phyloP scores from a whole-genome alignment of 2,888 invertebrate species.

The Apantesis nais region DNA sequence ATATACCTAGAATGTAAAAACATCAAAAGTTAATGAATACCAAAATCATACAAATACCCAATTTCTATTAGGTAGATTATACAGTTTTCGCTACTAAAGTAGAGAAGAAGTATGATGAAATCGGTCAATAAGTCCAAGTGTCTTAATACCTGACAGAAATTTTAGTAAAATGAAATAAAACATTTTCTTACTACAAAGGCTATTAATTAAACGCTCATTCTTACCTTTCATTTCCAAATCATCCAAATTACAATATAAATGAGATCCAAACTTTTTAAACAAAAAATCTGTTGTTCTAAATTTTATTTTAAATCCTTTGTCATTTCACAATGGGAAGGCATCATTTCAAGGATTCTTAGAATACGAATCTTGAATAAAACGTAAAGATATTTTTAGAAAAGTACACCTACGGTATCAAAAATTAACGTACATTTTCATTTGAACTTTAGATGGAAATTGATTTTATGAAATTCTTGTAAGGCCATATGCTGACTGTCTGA shows the following conservation, averaged over 20 bases:
- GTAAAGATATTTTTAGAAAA: conserved; percentile 13
- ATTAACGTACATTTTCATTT: not conserved
- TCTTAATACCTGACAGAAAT: not conserved
- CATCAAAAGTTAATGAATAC: too few relatives aligned
- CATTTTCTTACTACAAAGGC: conserved; percentile 1
- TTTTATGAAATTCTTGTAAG: not conserved
- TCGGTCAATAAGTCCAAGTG: not conserved
- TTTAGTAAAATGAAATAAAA: not conserved
- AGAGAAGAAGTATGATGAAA: not conserved
- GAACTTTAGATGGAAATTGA: not conserved
- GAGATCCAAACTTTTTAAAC: conserved; percentile 8
- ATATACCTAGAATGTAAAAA: too few relatives aligned
- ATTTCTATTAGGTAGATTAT: too few relatives aligned
- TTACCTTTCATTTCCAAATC: conserved; percentile 1
- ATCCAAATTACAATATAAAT: conserved; percentile 12
- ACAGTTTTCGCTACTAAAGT: not conserved
- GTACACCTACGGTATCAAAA: not conserved
- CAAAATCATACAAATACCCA: too few relatives aligned
- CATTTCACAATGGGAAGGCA: conserved; percentile 20
- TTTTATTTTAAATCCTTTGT: conserved; percentile 12
- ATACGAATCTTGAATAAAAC: conserved; percentile 21
- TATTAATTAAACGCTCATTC: not conserved
- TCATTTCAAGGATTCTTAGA: too few relatives aligned
- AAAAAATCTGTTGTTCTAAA: conserved; percentile 9
- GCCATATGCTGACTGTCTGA: not conserved